Evolutionary conservation across 2,113 vertebrate species (phyloP).

Genomic region (Xyliphius kryptos): DNA sequence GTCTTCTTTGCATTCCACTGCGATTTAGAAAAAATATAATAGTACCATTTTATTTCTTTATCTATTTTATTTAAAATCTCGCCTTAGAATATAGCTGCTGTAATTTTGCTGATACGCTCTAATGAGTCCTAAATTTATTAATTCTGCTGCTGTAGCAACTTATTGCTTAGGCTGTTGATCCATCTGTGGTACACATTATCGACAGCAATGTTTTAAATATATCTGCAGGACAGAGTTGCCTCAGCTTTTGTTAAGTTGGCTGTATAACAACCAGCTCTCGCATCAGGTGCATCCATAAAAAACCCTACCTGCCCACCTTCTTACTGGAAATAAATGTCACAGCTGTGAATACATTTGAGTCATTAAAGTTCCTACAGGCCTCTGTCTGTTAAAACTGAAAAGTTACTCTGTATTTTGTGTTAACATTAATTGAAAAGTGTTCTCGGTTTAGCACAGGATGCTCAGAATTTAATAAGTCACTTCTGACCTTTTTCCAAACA

Average conservation of each 20-base stretch:
- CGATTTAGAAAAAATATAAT: too few species aligned
- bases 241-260: slow-evolving; percentile 13
- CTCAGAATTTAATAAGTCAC: neutral
- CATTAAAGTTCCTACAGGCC: slow-evolving; percentile 16
- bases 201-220: slow-evolving; percentile 8
- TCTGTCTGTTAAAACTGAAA: slow-evolving; percentile 9
- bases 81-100: neutral
- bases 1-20: neutral
- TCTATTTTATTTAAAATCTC: too few species aligned
- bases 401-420: slow-evolving; percentile 4
- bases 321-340: slow-evolving; percentile 23
- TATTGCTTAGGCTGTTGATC: neutral
- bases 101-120: neutral
- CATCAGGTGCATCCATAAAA: slow-evolving; percentile 10
- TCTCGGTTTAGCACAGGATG: neutral
- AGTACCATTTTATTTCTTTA: too few species aligned
- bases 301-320: slow-evolving; percentile 15
- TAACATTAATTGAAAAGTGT: slow-evolving; percentile 11
- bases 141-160: neutral
- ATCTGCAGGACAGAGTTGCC: slow-evolving; percentile 2
- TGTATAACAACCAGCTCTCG: neutral
- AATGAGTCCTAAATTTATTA: neutral
- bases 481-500: neutral
- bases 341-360: slow-evolving; percentile 13
- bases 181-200: too few species aligned